phyloP scores from a whole-genome alignment of 2,888 invertebrate species.

The Griposia aprilina region DNA sequence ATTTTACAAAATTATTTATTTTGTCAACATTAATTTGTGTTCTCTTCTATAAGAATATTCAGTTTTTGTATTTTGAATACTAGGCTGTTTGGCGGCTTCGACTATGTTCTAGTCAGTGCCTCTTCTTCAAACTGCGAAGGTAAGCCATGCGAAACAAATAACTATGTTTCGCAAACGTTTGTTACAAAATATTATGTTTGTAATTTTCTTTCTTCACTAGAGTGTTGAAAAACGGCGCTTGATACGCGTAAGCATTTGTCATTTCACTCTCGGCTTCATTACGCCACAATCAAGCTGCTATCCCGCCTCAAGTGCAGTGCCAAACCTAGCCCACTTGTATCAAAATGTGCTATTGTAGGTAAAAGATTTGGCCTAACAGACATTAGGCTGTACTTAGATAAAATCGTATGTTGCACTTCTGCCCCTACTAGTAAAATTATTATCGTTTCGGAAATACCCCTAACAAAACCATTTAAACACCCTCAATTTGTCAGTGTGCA shows the following conservation, averaged over 20 bases:
- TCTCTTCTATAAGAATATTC: neutral
- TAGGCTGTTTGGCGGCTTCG: neutral
- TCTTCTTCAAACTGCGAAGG: neutral
- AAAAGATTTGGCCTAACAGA: neutral
- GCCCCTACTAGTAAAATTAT: neutral
- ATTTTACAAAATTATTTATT: neutral
- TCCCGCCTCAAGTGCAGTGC: neutral
- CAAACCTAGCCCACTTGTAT: neutral
- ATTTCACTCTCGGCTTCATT: neutral
- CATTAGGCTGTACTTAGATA: neutral
- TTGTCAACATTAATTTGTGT: neutral
- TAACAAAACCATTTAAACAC: neutral
- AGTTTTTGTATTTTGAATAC: neutral
- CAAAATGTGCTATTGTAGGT: neutral
- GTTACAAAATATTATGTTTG: neutral
- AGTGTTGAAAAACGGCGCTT: neutral
- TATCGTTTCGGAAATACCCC: neutral
- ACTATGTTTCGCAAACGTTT: neutral
- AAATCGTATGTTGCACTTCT: neutral
- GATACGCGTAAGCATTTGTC: neutral
- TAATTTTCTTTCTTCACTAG: neutral
- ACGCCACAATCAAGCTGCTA: neutral
- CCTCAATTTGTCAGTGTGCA: constrained; percentile 11
- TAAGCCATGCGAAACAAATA: no score
- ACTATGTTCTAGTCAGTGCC: neutral